Base-by-base conservation (phyloP, 2,797 vertebrate species). In the Spinus pinus region DNA sequence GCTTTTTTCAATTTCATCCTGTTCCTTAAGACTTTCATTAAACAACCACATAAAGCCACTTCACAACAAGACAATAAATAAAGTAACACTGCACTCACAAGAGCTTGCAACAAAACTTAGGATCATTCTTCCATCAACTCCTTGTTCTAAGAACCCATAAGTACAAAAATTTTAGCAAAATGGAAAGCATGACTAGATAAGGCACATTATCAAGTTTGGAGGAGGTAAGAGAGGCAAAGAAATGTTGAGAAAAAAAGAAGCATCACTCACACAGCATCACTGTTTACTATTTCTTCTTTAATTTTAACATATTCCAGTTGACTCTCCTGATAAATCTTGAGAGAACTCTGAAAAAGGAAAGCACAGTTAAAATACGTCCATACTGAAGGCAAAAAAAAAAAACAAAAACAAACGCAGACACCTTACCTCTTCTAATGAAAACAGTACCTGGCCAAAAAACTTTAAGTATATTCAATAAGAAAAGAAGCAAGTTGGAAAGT, bases 201-300 rank as follows among this genome's bases (percentile, higher is more conserved):
- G 22, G 25, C 35, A 51, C 6, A 70, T 30, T 12, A 81, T 22
- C 8, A 90, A 75, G 35, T 50, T 46, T 49, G 19, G 37, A 78
- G 71, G 22, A 88, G 9, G 4, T 39, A 86, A 81, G 13, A 28
- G 21, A 6, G 3, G 19, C 14, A 72, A 75, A 54, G 16, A 66
- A 86, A 79, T 12, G 20, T 10, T 46, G 42, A 49, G 27, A 51
- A 70, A 69, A 66, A 42, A 77, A 53, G 62, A 71, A 54, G 21
- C 9, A 61, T 41, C 31, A 98, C 99, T 98, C 97, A 99, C 99
- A 97, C 73, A 82, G 95, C 97, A 79, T 98, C 92, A 46, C 95
- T 97, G 86, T 96, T 98, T 66, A 91, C 73, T 91, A 98, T 98
- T 94, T 99, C 98, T 73, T 98, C 98, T 92, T 98, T 98, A 41